phyloP scores from a whole-genome alignment of 2,797 vertebrate genomes.

The Sphaeramia orbicularis region DNA sequence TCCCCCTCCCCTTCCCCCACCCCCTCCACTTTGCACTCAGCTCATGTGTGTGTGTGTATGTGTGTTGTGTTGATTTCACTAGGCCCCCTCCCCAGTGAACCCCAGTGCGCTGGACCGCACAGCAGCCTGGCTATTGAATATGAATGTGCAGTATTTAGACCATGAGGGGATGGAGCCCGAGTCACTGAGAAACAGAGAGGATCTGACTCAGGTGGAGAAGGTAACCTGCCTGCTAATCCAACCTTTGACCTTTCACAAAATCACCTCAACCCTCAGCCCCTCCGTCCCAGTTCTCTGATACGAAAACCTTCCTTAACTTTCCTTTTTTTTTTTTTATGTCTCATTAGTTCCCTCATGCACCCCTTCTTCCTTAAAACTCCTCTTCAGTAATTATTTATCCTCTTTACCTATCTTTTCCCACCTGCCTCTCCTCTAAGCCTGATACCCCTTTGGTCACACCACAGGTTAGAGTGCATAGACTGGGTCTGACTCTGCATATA shows the following conservation, averaged over 20 bases:
- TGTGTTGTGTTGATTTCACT: constrained; percentile 89
- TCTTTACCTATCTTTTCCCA: constrained; percentile 39
- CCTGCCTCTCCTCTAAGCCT: constrained; percentile 14
- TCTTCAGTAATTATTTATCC: constrained; percentile 27
- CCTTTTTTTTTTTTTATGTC: constrained; percentile 51
- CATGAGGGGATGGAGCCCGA: constrained; percentile 95
- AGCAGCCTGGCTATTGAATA: constrained; percentile 99
- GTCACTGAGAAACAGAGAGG: constrained; percentile 96
- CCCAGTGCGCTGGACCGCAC: constrained; percentile 99
- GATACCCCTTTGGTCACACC: neutral
- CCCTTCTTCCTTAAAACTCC: constrained; percentile 34
- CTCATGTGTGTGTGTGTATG: constrained; percentile 71
- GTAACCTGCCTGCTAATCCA: constrained; percentile 85
- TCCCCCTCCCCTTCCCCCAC: constrained; percentile 17
- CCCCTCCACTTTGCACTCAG: constrained; percentile 69
- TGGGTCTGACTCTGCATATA: no score
- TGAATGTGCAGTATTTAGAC: constrained; percentile 99
- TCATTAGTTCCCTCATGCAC: constrained; percentile 47
- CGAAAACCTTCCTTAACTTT: constrained; percentile 40
- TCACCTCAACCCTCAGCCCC: constrained; percentile 60
- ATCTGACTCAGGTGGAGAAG: constrained; percentile 98
- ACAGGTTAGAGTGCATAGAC: no score
- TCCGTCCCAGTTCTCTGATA: constrained; percentile 10
- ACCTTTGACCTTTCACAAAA: constrained; percentile 64
- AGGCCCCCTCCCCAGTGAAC: constrained; percentile 99